phyloP scores from a whole-genome alignment of 2,888 invertebrate genomes.

The Sesia bembeciformis region DNA sequence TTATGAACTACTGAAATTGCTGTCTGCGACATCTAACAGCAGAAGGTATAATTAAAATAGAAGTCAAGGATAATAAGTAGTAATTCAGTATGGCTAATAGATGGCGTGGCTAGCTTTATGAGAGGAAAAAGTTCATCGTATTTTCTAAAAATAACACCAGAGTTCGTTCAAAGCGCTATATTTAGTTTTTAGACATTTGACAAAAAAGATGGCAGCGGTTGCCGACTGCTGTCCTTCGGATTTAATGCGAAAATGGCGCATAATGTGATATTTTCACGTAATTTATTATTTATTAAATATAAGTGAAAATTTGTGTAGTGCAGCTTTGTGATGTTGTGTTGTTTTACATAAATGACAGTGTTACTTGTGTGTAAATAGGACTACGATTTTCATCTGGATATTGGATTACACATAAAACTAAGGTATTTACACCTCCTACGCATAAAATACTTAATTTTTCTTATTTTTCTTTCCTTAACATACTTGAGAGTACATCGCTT shows the following conservation, averaged over 20 bases:
- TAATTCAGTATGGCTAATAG: conserved; percentile 14
- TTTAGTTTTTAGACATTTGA: conserved; percentile 74
- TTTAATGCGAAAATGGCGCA: conserved; percentile 71
- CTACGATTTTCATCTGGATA: conserved; percentile 67
- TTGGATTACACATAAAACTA: conserved; percentile 71
- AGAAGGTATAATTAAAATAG: too few species aligned
- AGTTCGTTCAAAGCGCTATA: conserved; percentile 72
- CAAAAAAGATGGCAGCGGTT: conserved; percentile 74
- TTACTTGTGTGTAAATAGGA: conserved; percentile 60
- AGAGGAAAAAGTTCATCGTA: conserved; percentile 31
- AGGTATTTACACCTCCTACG: conserved; percentile 68
- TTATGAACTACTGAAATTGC: too few species aligned
- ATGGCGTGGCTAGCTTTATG: conserved; percentile 33
- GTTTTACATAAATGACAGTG: conserved; percentile 65
- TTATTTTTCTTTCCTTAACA: not conserved
- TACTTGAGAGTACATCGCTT: conserved; percentile 9
- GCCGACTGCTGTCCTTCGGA: conserved; percentile 68
- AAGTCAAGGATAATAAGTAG: too few species aligned
- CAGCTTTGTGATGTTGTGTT: conserved; percentile 65
- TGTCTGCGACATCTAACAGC: too few species aligned
- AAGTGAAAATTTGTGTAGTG: conserved; percentile 71
- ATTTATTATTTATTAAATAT: conserved; percentile 58
- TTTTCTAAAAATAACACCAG: conserved; percentile 73
- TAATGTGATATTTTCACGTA: conserved; percentile 69
- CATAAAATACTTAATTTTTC: conserved; percentile 27